phyloP scores from a whole-genome alignment of 37 sponge, comb jelly and placozoan species.

The Eunapius fragilis region DNA sequence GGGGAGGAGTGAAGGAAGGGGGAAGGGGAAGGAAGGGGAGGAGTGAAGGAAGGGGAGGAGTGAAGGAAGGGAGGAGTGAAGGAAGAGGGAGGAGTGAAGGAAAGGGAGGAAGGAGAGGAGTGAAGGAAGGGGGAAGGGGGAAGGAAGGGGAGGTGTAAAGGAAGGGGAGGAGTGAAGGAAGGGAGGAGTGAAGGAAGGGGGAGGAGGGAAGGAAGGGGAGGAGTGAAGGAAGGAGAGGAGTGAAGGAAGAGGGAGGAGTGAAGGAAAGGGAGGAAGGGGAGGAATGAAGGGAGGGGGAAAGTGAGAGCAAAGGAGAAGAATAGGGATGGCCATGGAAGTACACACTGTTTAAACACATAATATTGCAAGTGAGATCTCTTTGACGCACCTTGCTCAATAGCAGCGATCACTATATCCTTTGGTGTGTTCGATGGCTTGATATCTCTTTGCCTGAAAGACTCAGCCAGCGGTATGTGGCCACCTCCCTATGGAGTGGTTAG shows the following conservation, averaged over 20 bases:
- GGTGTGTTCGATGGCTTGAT: no score
- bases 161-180: background rate
- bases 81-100: background rate
- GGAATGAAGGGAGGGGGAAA: background rate
- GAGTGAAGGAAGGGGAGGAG: background rate
- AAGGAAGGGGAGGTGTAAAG: background rate
- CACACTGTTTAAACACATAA: no score
- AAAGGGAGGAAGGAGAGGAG: background rate
- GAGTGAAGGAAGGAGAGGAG: background rate
- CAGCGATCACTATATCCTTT: no score
- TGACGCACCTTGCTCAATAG: background rate
- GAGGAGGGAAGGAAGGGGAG: background rate
- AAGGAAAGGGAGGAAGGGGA: background rate
- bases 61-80: background rate
- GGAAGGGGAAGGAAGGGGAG: background rate
- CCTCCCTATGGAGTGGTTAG: no score
- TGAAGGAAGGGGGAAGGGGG: background rate
- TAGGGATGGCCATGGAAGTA: no score
- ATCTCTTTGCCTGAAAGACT: no score
- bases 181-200: background rate
- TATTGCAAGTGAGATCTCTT: background rate
- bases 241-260: conserved; percentile 2
- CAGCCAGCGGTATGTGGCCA: no score
- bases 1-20: background rate
- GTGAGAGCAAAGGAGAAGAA: background rate